Evolutionary conservation across 2,113 vertebrate genomes (phyloP), one percentile per base, ranked within the genome.

Genomic region (Callionymus lyra): DNA sequence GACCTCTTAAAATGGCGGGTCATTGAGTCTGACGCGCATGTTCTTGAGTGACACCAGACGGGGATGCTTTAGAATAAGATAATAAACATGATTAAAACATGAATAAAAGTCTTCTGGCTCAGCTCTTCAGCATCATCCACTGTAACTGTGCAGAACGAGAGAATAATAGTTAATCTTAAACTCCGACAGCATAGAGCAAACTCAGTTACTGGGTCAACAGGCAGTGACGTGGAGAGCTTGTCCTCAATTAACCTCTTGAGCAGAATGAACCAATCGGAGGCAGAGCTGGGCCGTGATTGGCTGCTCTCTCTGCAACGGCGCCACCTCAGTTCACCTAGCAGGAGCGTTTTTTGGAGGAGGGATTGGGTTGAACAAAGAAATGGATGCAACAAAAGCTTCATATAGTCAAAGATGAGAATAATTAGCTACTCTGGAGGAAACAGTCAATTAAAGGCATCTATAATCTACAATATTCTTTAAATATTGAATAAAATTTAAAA

Each of bases 311-410:
- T 68, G 63, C 54, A 47, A 49, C 36, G n/a, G n/a, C n/a, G n/a
- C n/a, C n/a, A 13, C 16, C 36, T 16, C 15, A 3, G 4, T 16
- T 27, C 21, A 27, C 21, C 21, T 8, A 27, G 21, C 21, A 4
- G 8, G 21, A 67, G 56, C 44, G 45, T 56, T 65, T 41, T 36
- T 34, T 3, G n/a, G 53, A 38, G 35, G 3, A 14, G 44, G 50
- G 58, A 72, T 8, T 27, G 21, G 65, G 63, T 68, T 63, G 59
- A 65, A 47, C 58, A 47, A 54, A 74, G 59, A 39, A 44, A n/a
- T n/a, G 62, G 61, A 16, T 51, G 54, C 47, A 45, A 31, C 8
- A 16, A 5, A 13, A 40, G 14, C 4, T 39, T 5, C 17, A 8
- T 27, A 27, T 5, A 27, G 8, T 27, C 21, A 27, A 27, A n/a